These are phyloP conservation scores for Seladonia tumulorum DNA, from an alignment of 2,888 invertebrate genomes.

Conservation along the genomic window DNA sequence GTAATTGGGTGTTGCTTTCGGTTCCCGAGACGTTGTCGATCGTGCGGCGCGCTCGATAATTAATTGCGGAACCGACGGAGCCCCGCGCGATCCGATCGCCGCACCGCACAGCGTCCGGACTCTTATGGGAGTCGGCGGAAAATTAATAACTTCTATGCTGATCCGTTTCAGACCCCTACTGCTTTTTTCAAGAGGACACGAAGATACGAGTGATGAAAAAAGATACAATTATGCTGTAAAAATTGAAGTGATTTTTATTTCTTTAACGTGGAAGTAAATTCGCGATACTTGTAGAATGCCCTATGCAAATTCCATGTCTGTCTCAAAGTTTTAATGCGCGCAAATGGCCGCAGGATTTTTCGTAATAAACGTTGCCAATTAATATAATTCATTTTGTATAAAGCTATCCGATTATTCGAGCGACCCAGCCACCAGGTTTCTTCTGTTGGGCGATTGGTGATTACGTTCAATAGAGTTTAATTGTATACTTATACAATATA, in stretches of 20 bases:
- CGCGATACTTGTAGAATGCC: not conserved
- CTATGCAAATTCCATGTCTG: not conserved
- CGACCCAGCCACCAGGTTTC: not conserved
- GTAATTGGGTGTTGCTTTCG: slow-evolving; percentile 22
- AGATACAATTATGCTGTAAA: too few species aligned
- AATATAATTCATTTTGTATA: not conserved
- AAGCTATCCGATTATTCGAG: not conserved
- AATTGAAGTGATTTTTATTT: too few species aligned
- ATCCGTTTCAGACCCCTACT: too few species aligned
- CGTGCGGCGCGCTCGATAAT: not conserved
- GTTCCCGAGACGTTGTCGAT: slow-evolving; percentile 13
- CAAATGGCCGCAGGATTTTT: not conserved
- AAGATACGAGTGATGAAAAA: too few species aligned
- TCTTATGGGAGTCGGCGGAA: too few species aligned
- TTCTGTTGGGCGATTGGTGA: too few species aligned
- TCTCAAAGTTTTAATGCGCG: not conserved
- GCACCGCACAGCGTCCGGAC: not conserved
- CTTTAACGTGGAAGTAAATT: too few species aligned
- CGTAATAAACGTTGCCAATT: too few species aligned
- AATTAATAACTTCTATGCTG: too few species aligned
- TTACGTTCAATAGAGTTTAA: too few species aligned
- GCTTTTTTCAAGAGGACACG: too few species aligned
- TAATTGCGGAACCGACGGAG: not conserved
- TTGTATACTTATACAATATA: too few species aligned
- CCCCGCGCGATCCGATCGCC: not conserved